Percentiles rank a stretch among this genome's conserved stretches.
Evolutionary conservation across 2,888 invertebrate genomes (phyloP).

Genomic region (Lymantria dispar): DNA sequence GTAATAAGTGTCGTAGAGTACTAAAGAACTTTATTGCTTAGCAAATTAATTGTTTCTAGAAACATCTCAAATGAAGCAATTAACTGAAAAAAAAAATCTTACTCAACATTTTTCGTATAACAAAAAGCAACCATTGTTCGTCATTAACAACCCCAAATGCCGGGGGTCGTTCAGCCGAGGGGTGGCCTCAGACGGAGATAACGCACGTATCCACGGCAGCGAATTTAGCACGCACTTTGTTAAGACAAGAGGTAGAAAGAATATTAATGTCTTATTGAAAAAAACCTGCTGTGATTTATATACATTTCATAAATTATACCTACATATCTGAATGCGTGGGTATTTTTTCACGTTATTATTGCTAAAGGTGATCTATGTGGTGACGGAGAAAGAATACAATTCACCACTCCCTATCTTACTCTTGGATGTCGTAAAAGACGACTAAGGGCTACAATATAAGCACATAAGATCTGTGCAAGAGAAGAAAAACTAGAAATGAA

Average conservation of each 20-base stretch:
- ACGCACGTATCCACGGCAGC: constrained; percentile 33
- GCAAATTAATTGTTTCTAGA: neutral
- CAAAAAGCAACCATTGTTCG: constrained; percentile 9
- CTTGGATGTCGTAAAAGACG: no score
- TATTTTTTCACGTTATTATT: no score
- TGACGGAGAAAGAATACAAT: no score
- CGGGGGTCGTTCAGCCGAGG: constrained; percentile 17
- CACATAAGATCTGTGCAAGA: no score
- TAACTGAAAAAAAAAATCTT: constrained; percentile 5
- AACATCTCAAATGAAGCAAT: constrained; percentile 8
- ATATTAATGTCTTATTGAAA: no score
- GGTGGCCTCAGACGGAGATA: constrained; percentile 32
- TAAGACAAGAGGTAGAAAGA: neutral
- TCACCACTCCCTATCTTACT: no score
- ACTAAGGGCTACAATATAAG: no score
- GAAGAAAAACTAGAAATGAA: no score
- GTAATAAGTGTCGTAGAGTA: no score
- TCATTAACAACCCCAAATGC: constrained; percentile 35
- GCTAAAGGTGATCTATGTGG: no score
- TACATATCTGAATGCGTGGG: constrained; percentile 9
- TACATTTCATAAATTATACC: neutral
- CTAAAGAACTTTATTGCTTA: no score
- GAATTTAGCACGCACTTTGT: constrained; percentile 8
- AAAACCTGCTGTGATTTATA: neutral
- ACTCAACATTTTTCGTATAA: constrained; percentile 7